These are phyloP conservation scores for Macrophya annulata DNA, from an alignment of 2,888 invertebrate species.

Conservation along the genomic window DNA sequence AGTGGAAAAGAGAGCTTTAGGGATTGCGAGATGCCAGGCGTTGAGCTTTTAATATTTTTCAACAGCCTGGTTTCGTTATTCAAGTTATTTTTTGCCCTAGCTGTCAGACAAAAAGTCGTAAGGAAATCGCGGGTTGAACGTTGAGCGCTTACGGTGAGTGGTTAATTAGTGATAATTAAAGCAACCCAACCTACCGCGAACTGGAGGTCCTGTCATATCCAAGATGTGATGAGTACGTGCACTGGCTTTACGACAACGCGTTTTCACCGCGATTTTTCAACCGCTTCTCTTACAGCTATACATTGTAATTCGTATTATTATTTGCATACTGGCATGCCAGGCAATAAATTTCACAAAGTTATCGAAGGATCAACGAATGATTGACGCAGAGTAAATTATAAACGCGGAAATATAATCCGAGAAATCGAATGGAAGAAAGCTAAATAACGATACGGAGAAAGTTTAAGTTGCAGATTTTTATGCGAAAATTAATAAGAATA, in stretches of 20 bases:
- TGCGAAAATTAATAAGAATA: neutral
- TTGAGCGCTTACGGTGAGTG: conserved; percentile 20
- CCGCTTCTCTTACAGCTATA: neutral
- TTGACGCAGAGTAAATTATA: neutral
- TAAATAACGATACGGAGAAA: neutral
- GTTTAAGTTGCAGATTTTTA: neutral
- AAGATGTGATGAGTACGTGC: conserved; percentile 4
- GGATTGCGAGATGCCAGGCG: neutral
- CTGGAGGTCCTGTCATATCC: conserved; percentile 39
- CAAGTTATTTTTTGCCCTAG: neutral
- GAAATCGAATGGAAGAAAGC: neutral
- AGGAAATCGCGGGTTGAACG: conserved; percentile 38
- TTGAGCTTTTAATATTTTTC: neutral
- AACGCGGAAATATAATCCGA: neutral
- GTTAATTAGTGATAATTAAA: conserved; percentile 47
- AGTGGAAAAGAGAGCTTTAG: neutral
- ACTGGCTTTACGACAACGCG: neutral
- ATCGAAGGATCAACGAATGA: neutral
- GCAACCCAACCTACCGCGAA: neutral
- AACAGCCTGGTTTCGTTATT: neutral
- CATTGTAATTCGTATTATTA: neutral
- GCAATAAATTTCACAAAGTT: neutral
- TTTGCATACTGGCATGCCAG: neutral
- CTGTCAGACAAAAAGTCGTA: conserved; percentile 3
- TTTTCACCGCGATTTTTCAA: conserved; percentile 11